Base-by-base conservation (phyloP, 2,797 vertebrate genomes). In the Euthynnus affinis region DNA sequence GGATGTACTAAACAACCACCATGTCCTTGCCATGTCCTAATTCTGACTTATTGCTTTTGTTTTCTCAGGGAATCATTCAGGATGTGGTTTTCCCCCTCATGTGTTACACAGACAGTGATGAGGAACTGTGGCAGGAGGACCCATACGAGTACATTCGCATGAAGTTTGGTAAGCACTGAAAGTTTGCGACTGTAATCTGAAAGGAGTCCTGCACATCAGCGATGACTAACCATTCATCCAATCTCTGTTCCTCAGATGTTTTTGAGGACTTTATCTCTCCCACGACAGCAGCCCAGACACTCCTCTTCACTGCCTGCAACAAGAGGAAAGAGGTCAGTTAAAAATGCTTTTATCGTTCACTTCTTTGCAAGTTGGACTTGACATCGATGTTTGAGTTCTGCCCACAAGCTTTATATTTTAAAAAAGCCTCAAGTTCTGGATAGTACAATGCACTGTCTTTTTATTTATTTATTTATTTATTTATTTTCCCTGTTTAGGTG, bases 231-330 rank as follows among this genome's bases (percentile, higher is more conserved):
- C 14, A 1, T 76, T 64, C 37, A n/a, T 81, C 22, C 3, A 4
- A 67, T 79, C 40, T 74, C 66, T 73, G 9, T 20, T 20, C 6
- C 20, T 48, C 25, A 99, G 98, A 99, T 89, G 98, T 99, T 18
- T 99, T 99, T 90, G 98, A 99, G 94, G 98, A 99, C 92, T 99
- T 99, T 88, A 99, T 99, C 93, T 99, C 98, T 82, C 98, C 98
- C 77, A 99, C 98, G 65, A 99, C 98, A 75, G 98, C 98, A 82
- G 98, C 98, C 66, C 98, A 99, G 92, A 99, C 98, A 0, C 95
- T 99, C 79, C 95, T 99, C 78, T 99, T 98, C 93, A 99, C 98
- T 56, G 97, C 98, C 2, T 99, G 98, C 94, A 99, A 98, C 95
- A 99, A 99, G 94, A 97, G 98, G 86, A 99, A 99, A 97, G 98